phyloP scores from a whole-genome alignment of 2,888 invertebrate species.

The Trissolcus brochymenae region DNA sequence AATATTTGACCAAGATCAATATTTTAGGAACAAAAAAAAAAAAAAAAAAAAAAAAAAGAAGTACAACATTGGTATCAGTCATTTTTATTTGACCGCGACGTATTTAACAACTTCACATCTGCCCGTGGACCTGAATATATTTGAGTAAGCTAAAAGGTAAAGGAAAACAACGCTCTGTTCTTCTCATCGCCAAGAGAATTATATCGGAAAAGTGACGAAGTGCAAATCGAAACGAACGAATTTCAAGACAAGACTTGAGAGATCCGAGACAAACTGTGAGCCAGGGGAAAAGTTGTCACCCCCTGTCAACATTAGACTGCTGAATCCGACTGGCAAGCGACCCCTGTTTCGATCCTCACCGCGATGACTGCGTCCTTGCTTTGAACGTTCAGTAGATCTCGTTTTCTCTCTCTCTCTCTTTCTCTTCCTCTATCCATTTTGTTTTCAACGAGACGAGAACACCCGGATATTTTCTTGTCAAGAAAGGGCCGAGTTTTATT shows the following conservation, averaged over 20 bases:
- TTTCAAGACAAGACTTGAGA: conserved; percentile 56
- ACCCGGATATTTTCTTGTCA: conserved; percentile 43
- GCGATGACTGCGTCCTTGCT: conserved; percentile 24
- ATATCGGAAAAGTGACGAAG: conserved; percentile 55
- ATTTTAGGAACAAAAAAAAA: too few species aligned
- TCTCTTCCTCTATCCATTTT: conserved; percentile 16
- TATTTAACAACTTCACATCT: conserved; percentile 38
- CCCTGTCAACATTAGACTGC: conserved; percentile 46
- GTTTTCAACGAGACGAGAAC: conserved; percentile 16
- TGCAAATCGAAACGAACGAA: conserved; percentile 36
- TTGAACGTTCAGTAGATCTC: neutral
- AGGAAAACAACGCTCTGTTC: conserved; percentile 30
- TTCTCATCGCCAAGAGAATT: conserved; percentile 38
- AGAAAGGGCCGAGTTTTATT: conserved; percentile 68
- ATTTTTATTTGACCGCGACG: conserved; percentile 41
- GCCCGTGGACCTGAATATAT: conserved; percentile 49
- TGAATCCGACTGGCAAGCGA: conserved; percentile 47
- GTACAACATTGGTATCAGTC: too few species aligned
- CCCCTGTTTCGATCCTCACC: conserved; percentile 34
- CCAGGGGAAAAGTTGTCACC: conserved; percentile 27
- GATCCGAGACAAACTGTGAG: conserved; percentile 39
- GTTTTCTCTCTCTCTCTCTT: conserved; percentile 30
- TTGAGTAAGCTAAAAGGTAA: conserved; percentile 49
- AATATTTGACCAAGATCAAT: too few species aligned
- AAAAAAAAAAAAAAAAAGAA: too few species aligned